Conservation (phyloP, 2,888 invertebrate genomes). For the Drosophila anceps region DNA sequence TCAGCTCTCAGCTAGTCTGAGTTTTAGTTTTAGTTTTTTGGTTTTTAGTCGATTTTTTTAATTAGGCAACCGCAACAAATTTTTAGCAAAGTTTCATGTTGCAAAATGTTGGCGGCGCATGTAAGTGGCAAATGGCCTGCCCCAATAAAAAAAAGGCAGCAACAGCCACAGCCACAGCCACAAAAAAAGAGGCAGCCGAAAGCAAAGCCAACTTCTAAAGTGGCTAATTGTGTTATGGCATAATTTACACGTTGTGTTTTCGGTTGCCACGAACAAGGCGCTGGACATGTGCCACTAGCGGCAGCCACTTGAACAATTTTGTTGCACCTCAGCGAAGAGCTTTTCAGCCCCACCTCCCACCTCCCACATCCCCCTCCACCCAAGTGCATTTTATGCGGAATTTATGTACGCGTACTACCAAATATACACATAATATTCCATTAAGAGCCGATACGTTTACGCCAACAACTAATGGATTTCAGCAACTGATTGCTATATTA, state of each 20-base stretch:
- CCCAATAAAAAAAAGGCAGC: constrained; percentile 24
- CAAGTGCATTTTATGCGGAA: constrained; percentile 21
- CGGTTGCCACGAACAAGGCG: constrained; percentile 73
- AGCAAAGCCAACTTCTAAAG: constrained; percentile 71
- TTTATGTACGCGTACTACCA: constrained; percentile 34
- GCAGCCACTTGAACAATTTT: constrained; percentile 59
- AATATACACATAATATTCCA: constrained; percentile 32
- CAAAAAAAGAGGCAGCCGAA: constrained; percentile 30
- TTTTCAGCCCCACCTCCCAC: background rate
- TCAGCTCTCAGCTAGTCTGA: constrained; percentile 47
- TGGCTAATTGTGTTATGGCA: constrained; percentile 81
- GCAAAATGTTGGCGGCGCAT: constrained; percentile 72
- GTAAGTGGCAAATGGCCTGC: constrained; percentile 74
- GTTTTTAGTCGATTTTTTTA: constrained; percentile 63
- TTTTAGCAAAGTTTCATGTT: constrained; percentile 73
- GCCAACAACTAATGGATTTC: constrained; percentile 24
- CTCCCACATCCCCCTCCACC: background rate
- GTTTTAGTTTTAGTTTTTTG: constrained; percentile 23
- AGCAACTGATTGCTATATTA: constrained; percentile 35
- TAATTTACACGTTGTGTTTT: constrained; percentile 81
- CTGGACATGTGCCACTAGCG: constrained; percentile 74
- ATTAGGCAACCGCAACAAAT: constrained; percentile 74
- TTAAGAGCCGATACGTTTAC: constrained; percentile 25
- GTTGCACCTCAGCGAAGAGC: constrained; percentile 44
- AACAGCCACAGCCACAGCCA: constrained; percentile 22